Percentiles rank a stretch among this genome's conserved stretches.
phyloP scores from a whole-genome alignment of 1,140 invertebrate genomes.

The Riptortus pedestris region DNA sequence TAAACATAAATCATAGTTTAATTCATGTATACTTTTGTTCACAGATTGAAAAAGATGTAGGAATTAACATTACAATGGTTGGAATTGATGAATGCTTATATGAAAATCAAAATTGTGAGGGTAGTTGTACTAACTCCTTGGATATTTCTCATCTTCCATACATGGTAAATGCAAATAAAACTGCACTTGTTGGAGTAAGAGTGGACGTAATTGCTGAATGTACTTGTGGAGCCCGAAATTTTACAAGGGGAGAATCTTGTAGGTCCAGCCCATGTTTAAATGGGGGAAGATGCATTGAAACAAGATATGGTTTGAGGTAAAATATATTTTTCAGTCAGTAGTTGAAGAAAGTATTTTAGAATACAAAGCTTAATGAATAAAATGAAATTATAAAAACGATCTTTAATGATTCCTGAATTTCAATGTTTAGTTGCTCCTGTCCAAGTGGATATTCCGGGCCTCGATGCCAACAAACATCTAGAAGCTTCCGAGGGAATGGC shows the following conservation, averaged over 20 bases:
- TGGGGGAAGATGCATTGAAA: constrained; percentile 84
- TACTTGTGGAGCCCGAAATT: constrained; percentile 82
- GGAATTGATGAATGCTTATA: constrained; percentile 94
- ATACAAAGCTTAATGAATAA: no score
- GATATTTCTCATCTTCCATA: constrained; percentile 82
- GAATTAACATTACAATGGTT: constrained; percentile 93
- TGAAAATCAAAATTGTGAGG: constrained; percentile 90
- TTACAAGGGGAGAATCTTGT: constrained; percentile 79
- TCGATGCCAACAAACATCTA: constrained; percentile 86
- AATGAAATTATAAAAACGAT: no score
- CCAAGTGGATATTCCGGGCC: constrained; percentile 84
- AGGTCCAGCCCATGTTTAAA: constrained; percentile 85
- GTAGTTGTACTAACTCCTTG: constrained; percentile 85
- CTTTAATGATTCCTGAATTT: no score
- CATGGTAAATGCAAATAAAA: constrained; percentile 94
- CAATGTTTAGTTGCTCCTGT: constrained; percentile 66
- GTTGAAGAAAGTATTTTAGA: background rate
- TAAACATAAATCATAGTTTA: no score
- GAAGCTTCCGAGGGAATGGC: constrained; percentile 83
- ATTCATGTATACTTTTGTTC: no score
- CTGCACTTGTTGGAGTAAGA: constrained; percentile 82
- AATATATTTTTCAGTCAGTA: constrained; percentile 20
- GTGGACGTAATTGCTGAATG: constrained; percentile 83
- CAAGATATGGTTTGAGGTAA: constrained; percentile 68
- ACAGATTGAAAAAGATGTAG: constrained; percentile 81